phyloP scores from a whole-genome alignment of 2,797 vertebrate genomes.

The Neosalanx taihuensis region DNA sequence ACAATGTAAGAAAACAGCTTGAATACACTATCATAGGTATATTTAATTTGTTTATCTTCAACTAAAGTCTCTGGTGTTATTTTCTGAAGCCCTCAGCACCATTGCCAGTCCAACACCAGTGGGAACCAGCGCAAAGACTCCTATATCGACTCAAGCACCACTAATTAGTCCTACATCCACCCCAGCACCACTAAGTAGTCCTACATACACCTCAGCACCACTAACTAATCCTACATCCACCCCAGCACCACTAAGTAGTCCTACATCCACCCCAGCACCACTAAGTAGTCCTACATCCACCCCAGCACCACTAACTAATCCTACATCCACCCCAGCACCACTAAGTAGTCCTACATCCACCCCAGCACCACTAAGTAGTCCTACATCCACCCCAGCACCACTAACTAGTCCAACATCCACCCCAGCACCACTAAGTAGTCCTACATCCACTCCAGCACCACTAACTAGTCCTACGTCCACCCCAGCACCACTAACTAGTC shows the following conservation, averaged over 20 bases:
- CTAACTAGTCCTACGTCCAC: background rate
- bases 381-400: background rate
- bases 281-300: too few relatives aligned
- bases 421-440: background rate
- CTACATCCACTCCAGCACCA: background rate
- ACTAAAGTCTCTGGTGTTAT: background rate
- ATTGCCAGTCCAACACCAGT: conserved; percentile 5
- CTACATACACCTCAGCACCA: background rate
- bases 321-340: background rate
- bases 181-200: too few relatives aligned
- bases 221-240: background rate
- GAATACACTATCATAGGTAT: too few relatives aligned
- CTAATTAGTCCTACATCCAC: too few relatives aligned
- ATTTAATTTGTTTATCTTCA: too few relatives aligned
- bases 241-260: too few relatives aligned
- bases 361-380: background rate
- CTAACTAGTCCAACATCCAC: background rate
- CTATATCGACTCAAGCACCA: too few relatives aligned
- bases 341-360: background rate
- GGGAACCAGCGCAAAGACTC: background rate
- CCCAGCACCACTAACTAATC: too few relatives aligned
- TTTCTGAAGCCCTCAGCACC: background rate
- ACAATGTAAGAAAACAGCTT: conserved; percentile 16
- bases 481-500: background rate
- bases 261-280: too few relatives aligned